These are phyloP conservation scores for Neocrepidodera transversa DNA, from an alignment of 2,888 invertebrate species.

Conservation along the genomic window DNA sequence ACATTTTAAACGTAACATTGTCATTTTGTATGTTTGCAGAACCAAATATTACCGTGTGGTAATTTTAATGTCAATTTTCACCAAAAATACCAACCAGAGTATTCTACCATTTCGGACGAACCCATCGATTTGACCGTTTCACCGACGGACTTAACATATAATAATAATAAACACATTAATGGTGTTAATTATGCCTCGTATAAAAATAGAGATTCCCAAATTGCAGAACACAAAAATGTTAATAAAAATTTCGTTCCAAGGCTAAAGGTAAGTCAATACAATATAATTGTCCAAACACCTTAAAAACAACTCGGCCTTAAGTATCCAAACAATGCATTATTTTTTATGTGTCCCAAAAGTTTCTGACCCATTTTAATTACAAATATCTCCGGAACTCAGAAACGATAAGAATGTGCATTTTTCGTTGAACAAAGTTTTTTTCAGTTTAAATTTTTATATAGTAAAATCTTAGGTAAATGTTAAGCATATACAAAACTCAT, in stretches of 20 bases:
- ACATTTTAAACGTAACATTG: neutral
- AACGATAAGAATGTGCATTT: too few relatives aligned
- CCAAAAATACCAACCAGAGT: neutral
- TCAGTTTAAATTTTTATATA: too few relatives aligned
- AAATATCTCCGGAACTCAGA: too few relatives aligned
- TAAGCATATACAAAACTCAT: too few relatives aligned
- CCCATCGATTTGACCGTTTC: constrained; percentile 40
- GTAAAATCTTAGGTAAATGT: too few relatives aligned
- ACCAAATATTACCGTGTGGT: neutral
- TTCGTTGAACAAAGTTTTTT: too few relatives aligned
- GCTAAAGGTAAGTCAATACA: constrained; percentile 10
- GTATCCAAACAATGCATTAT: too few relatives aligned
- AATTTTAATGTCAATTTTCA: neutral
- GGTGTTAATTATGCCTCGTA: neutral
- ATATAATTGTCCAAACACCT: too few relatives aligned
- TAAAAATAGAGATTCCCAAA: neutral
- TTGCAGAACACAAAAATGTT: neutral
- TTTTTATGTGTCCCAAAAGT: too few relatives aligned
- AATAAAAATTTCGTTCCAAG: constrained; percentile 14
- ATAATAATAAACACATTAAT: neutral
- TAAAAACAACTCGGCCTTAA: too few relatives aligned
- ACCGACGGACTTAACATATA: constrained; percentile 14
- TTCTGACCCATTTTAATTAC: too few relatives aligned
- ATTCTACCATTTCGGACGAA: constrained; percentile 28
- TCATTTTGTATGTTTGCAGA: neutral